Percentiles rank a stretch among this genome's conserved stretches.
Evolutionary conservation across 2,888 invertebrate species (phyloP).

Genomic region (Ormyrus thymus): DNA sequence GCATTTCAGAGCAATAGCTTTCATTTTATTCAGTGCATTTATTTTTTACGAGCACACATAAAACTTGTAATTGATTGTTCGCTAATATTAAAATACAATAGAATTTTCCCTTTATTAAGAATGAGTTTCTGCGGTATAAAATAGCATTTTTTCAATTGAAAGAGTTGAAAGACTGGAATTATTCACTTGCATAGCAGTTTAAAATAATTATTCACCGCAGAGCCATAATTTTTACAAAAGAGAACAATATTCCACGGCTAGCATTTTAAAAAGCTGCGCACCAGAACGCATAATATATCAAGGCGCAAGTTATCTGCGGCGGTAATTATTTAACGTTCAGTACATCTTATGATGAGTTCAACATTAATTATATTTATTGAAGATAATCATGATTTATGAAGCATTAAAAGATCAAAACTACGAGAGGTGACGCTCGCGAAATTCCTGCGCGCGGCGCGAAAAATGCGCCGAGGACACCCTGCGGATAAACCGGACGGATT

Average conservation of each 20-base stretch:
- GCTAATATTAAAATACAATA: too few species aligned
- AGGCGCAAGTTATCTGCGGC: slow-evolving; percentile 26
- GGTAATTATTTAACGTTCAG: slow-evolving; percentile 47
- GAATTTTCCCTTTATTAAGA: too few species aligned
- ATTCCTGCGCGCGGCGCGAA: slow-evolving; percentile 17
- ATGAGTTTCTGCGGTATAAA: too few species aligned
- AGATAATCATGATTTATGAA: slow-evolving; percentile 54
- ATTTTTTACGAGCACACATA: neutral
- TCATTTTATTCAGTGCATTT: neutral
- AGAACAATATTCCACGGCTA: neutral
- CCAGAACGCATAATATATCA: neutral
- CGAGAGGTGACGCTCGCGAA: slow-evolving; percentile 29
- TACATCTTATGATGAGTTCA: slow-evolving; percentile 35
- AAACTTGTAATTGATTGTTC: too few species aligned
- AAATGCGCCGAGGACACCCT: slow-evolving; percentile 32
- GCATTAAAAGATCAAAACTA: slow-evolving; percentile 49
- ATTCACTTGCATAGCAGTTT: too few species aligned
- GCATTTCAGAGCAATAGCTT: neutral
- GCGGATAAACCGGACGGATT: slow-evolving; percentile 52
- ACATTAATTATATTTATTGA: slow-evolving; percentile 54
- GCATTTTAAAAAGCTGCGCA: slow-evolving; percentile 12
- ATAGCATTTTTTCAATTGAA: too few species aligned
- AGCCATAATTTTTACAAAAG: too few species aligned
- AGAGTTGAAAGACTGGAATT: too few species aligned
- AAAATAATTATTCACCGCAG: too few species aligned